Evolutionary conservation across 2,113 vertebrate genomes (phyloP), one percentile per base, ranked within the genome.

Genomic region (Pluvianellus socialis): DNA sequence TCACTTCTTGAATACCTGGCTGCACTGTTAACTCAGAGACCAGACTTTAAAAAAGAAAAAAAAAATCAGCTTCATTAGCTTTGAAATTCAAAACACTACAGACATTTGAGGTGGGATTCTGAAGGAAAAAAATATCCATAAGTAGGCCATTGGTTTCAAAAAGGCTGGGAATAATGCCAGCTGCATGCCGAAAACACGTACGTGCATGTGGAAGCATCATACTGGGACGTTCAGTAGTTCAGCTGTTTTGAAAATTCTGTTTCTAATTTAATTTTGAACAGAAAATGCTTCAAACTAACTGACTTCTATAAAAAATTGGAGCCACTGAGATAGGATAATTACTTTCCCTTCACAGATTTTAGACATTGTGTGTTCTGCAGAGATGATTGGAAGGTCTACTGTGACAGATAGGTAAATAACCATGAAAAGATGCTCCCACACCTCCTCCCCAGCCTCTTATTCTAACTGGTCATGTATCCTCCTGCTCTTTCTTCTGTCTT

Each of bases 181-280:
- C 71, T 70, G 42, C 85, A 68, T 76, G 30, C n/a, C 1, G 2
- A 81, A 94, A 91, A 55, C 77, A 86, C 65, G 87, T 6, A 65
- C 33, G 44, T 44, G 17, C 3, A 1, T 81, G 70, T 88, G 50
- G 55, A 92, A 89, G 73, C 33, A 32, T 90, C 71, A 49, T 80
- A 85, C 67, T 77, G 94, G 92, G 91, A 52, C 0, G 0, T 93
- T 91, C 73, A 75, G 59, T 87, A 79, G 50, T 56, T 94, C 84
- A 86, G 59, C 59, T 94, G 42, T 59, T 96, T 95, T 80, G 65
- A 93, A 86, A 96, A 85, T 8, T 11, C 49, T 91, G 38, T 30
- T 79, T 79, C 74, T 96, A 92, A 94, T 89, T 90, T 91, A 90
- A 90, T 94, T 95, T 90, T 94, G 72, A 88, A 49, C n/a, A 53